Conservation (phyloP, 2,113 vertebrate species). For the Varanus komodoensis region DNA sequence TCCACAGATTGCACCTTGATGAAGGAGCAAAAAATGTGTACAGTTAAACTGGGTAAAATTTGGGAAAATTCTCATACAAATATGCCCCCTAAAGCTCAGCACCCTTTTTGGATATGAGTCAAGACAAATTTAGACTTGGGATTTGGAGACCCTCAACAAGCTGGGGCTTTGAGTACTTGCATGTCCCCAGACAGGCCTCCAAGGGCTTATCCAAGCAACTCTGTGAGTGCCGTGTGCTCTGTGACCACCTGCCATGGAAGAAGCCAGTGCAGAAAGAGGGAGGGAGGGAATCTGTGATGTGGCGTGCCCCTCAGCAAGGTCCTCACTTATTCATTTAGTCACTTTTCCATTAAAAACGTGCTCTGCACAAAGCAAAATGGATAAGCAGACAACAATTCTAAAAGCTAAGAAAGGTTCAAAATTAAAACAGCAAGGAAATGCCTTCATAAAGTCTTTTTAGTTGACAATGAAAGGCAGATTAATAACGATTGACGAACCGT, state of each 20-base stretch:
- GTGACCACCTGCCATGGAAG: not conserved
- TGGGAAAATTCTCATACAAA: too few species aligned
- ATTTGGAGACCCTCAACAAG: too few species aligned
- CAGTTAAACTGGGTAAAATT: too few species aligned
- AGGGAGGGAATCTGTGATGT: not conserved
- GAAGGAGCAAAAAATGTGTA: too few species aligned
- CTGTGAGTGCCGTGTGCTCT: not conserved
- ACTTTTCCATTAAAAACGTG: not conserved
- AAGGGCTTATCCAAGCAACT: not conserved
- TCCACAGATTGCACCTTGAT: too few species aligned
- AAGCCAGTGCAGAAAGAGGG: not conserved
- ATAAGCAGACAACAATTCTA: not conserved
- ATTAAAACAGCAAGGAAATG: not conserved
- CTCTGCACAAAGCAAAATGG: not conserved
- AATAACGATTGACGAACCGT: not conserved
- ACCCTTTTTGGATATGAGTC: too few species aligned
- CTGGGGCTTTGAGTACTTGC: too few species aligned
- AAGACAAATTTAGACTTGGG: too few species aligned
- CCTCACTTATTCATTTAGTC: not conserved
- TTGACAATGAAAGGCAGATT: not conserved
- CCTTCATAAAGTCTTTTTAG: not conserved
- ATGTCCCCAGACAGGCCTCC: not conserved
- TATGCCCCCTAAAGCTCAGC: too few species aligned
- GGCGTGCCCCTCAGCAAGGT: not conserved
- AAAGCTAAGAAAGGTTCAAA: not conserved